phyloP scores from a whole-genome alignment of 1,140 invertebrate species.

The Colletes gigas region DNA sequence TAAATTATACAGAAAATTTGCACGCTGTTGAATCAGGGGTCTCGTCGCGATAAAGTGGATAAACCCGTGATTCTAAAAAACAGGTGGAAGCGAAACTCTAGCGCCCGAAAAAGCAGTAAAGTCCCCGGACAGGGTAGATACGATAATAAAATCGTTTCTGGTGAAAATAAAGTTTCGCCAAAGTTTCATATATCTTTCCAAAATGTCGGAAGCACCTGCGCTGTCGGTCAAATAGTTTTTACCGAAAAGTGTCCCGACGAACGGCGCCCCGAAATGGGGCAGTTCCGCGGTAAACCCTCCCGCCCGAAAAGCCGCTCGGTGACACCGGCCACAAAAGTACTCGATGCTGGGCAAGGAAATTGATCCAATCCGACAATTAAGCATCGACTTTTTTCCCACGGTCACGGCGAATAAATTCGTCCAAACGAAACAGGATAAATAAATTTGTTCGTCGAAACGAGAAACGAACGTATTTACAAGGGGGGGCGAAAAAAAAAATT shows the following conservation, averaged over 20 bases:
- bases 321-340: too few species aligned
- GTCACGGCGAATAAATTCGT: too few species aligned
- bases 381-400: too few species aligned
- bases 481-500: too few species aligned
- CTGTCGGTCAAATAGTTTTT: background rate
- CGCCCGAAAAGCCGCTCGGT: too few species aligned
- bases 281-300: background rate
- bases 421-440: too few species aligned
- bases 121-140: too few species aligned
- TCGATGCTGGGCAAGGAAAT: background rate
- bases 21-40: background rate
- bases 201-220: slow-evolving; percentile 9
- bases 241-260: background rate
- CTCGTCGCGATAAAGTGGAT: background rate
- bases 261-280: background rate
- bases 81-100: background rate
- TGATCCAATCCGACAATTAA: background rate
- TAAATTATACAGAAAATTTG: too few species aligned
- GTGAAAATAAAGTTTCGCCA: background rate
- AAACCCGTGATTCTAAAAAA: background rate
- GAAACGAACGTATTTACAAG: too few species aligned
- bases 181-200: background rate
- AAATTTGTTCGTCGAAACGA: too few species aligned
- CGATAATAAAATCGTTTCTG: background rate
- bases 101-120: background rate